Base-by-base conservation (phyloP, 2,113 vertebrate genomes). In the Nothoprocta pentlandii region DNA sequence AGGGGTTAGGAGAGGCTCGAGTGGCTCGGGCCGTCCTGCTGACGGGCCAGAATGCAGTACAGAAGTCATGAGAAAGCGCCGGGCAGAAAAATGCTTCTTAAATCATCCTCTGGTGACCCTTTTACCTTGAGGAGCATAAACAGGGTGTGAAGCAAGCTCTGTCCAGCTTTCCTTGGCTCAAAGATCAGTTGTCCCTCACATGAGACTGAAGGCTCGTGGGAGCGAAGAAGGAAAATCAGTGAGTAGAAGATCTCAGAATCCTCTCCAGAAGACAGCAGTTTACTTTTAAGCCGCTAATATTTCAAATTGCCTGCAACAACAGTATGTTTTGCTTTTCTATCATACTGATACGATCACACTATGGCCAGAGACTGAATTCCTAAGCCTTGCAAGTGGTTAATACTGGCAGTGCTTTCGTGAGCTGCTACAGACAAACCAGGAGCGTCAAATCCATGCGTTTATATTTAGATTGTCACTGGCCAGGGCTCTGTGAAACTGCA, bases 261-360 rank as follows among this genome's bases (percentile, higher is more conserved):
- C 46, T 89, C 74, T 63, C 92, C 84, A 68, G 87, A 90, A 67
- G 12, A 12, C 46, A 42, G 11, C 89, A 47, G 64, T 86, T 94
- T 88, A 25, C 58, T 86, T 77, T 86, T 41, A 78, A 94, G 66
- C 41, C 46, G 19, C 63, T 5, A 23, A 0, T 84, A 71, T 94
- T 83, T 84, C 67, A 88, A 73, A 20, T 20, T 8, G 56, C 54
- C 64, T 1, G 36, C 36, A 8, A 3, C 70, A 85, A 44, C 39
- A 58, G 23, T 54, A 1, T 51, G n/a, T 73, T 95, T 93, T 84
- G 41, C 39, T 88, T 92, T 73, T 88, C 77, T 76, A 30, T 76
- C 20, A 11, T 36, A 58, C 54, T 22, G 58, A 81, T 61, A 66
- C 0, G 2, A 61, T 39, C n/a, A 54, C 74, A 71, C 36, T 41